Evolutionary conservation across 2,113 vertebrate species (phyloP), one percentile per base, ranked within the genome.

Genomic region (Melanerpes formicivorus): DNA sequence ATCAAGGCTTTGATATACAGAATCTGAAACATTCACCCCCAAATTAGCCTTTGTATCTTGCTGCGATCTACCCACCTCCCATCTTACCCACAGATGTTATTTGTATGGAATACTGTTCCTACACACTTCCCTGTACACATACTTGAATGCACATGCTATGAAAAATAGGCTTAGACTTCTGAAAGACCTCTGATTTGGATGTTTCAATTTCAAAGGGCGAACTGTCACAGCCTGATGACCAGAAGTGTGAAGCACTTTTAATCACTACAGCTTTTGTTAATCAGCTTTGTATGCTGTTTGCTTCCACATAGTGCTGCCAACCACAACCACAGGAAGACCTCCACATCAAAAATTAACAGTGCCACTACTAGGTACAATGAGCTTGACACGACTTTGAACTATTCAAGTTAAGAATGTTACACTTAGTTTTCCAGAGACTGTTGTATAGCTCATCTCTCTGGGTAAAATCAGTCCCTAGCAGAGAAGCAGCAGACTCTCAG

Each of bases 261-360:
- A 80, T 40, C 19, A 3, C 23, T 67, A 25, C 64, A 80, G 17
- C 19, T 71, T 80, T 89, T 70, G 10, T 48, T 75, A 77, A 82
- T 59, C 10, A 56, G 26, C 5, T 88, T 37, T 26, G 14, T 42
- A 14, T 32, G 10, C 30, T 40, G 32, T 34, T 40, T 42, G 3
- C 37, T 88, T 29, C 0, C 0, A 48, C 0, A 0, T 29, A 54
- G 12, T 27, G 11, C 12, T 55, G 40, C n/a, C 37, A 76, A 25
- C 11, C 44, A 84, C 18, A 22, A 52, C 50, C 34, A 69, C 0
- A 6, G 26, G 34, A 90, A 56, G 25, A 71, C 54, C 14, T 6
- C 27, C 88, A 62, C 10, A 3, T 1, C 46, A 93, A 71, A 84
- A 84, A 42, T 32, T 3, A 0, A 5, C 1, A 64, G 18, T 46